phyloP scores from a whole-genome alignment of 2,113 vertebrate species.

The Caretta caretta region DNA sequence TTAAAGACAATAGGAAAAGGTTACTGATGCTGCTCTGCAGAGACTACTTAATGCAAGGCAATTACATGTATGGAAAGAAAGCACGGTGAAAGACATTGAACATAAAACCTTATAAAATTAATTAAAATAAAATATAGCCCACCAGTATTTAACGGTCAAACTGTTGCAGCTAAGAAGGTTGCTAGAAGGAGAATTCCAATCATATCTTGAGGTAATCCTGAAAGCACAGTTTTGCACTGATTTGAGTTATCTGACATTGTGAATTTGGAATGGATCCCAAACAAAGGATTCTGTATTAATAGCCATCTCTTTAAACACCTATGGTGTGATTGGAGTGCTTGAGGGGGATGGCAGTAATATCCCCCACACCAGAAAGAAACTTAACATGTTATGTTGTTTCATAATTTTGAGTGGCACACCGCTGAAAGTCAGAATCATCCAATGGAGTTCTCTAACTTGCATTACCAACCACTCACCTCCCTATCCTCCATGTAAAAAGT shows the following conservation, averaged over 20 bases:
- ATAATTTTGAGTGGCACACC: neutral
- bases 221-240: conserved; percentile 16
- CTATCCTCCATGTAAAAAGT: neutral
- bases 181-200: conserved; percentile 49
- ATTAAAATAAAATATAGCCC: conserved; percentile 18
- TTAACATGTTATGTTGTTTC: neutral
- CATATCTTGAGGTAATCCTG: conserved; percentile 58
- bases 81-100: conserved; percentile 31
- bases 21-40: neutral
- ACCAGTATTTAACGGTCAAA: neutral
- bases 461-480: neutral
- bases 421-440: neutral
- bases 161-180: conserved; percentile 8
- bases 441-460: neutral
- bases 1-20: neutral
- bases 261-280: conserved; percentile 59
- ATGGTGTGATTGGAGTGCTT: neutral
- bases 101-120: neutral
- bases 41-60: neutral
- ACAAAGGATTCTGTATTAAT: conserved; percentile 37
- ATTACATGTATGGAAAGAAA: neutral
- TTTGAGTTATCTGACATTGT: conserved; percentile 15
- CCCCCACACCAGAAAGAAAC: neutral
- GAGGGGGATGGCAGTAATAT: accelerated
- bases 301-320: conserved; percentile 16